phyloP scores from a whole-genome alignment of 2,888 invertebrate species.

The Caenorhabditis imperialis region DNA sequence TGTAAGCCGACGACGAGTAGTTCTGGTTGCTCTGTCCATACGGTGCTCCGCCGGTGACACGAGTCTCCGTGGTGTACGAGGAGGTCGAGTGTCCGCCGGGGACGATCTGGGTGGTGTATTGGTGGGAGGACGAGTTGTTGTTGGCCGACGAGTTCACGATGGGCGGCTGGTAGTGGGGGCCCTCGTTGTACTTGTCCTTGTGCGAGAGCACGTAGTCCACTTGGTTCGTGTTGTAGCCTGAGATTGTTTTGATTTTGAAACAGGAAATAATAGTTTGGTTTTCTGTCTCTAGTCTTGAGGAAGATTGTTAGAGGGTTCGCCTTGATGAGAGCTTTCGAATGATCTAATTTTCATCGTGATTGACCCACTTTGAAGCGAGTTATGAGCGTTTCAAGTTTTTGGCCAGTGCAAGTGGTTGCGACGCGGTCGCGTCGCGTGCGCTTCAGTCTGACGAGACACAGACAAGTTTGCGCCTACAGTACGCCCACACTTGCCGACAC shows the following conservation, averaged over 20 bases:
- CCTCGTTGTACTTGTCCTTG: constrained; percentile 57
- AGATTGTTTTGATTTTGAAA: constrained; percentile 3
- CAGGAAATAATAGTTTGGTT: no score
- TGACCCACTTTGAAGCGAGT: no score
- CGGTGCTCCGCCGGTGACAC: constrained; percentile 20
- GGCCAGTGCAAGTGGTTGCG: no score
- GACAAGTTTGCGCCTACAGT: no score
- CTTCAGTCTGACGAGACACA: no score
- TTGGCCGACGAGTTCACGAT: constrained; percentile 45
- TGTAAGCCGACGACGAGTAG: constrained; percentile 35
- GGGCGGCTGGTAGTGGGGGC: constrained; percentile 57
- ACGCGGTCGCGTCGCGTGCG: no score
- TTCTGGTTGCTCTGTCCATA: constrained; percentile 14
- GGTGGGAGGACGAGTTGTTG: constrained; percentile 24
- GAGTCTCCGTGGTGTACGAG: constrained; percentile 8
- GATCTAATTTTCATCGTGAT: no score
- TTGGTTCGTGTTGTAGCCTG: constrained; percentile 66
- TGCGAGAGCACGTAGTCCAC: constrained; percentile 59
- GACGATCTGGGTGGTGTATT: constrained; percentile 33
- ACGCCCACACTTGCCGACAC: no score
- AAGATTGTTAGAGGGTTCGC: no score
- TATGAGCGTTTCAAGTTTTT: no score
- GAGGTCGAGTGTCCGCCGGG: constrained; percentile 29
- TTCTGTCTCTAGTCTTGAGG: no score
- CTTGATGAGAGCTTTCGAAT: no score